Conservation (phyloP, 2,888 invertebrate species). For the Auanema sp. region DNA sequence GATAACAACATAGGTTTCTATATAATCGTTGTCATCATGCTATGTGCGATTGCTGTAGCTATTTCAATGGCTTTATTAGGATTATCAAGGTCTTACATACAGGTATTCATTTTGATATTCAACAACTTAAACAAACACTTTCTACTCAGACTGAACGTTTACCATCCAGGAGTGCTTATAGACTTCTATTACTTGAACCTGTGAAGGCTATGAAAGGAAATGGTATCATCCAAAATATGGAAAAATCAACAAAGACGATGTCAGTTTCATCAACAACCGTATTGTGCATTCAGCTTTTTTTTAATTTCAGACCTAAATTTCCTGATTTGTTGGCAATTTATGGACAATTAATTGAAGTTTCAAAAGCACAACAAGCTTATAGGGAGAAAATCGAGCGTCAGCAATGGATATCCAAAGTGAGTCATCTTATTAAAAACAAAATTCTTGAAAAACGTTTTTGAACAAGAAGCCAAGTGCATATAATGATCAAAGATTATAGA, state of each 20-base stretch:
- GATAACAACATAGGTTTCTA: conserved; percentile 47
- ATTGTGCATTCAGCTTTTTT: too few relatives aligned
- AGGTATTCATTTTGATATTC: conserved; percentile 6
- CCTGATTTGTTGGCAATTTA: conserved; percentile 42
- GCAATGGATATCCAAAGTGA: conserved; percentile 15
- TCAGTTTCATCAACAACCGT: not conserved
- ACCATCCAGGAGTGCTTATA: conserved; percentile 28
- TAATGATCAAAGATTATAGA: too few relatives aligned
- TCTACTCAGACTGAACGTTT: conserved; percentile 29
- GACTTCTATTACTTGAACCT: conserved; percentile 23
- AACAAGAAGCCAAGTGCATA: conserved; percentile 1
- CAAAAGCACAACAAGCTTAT: conserved; percentile 47
- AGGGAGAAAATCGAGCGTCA: conserved; percentile 45
- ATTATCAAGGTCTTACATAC: conserved; percentile 43
- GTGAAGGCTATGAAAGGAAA: conserved; percentile 20
- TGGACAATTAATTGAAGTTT: conserved; percentile 46
- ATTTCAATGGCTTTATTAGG: conserved; percentile 58
- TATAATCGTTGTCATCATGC: conserved; percentile 57
- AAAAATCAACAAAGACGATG: conserved; percentile 16
- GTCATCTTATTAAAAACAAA: not conserved
- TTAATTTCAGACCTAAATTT: conserved; percentile 38
- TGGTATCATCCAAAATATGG: conserved; percentile 12
- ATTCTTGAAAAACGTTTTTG: conserved; percentile 6
- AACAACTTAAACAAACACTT: not conserved
- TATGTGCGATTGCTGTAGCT: conserved; percentile 60